Conservation (phyloP, 2,113 vertebrate species). For the Limnothrissa miodon region DNA sequence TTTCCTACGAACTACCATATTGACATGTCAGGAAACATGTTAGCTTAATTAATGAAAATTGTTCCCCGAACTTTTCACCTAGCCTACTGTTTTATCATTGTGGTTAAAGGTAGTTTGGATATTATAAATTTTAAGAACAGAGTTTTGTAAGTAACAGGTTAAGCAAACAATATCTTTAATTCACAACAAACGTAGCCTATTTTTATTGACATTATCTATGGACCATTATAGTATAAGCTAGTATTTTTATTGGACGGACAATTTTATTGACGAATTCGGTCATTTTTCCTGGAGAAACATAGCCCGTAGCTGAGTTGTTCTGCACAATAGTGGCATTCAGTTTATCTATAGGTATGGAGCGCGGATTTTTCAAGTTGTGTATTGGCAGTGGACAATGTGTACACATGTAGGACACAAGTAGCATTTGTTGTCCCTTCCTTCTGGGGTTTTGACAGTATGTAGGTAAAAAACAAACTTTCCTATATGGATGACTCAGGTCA, state of each 20-base stretch:
- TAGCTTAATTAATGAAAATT: constrained; percentile 11
- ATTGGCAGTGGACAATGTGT: background rate
- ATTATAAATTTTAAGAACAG: background rate
- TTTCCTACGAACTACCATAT: constrained; percentile 3
- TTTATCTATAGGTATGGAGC: background rate
- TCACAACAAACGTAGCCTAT: background rate
- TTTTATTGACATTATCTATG: background rate
- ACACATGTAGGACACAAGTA: background rate
- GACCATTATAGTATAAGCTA: background rate
- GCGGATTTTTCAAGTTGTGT: background rate
- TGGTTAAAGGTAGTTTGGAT: background rate
- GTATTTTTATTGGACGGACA: background rate
- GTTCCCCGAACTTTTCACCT: background rate
- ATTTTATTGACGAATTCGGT: background rate
- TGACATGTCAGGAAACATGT: constrained; percentile 8
- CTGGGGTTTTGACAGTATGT: background rate
- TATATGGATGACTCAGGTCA: background rate
- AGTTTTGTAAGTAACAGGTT: background rate
- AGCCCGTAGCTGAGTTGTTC: background rate
- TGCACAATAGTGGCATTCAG: background rate
- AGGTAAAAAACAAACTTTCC: background rate
- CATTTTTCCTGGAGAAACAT: background rate
- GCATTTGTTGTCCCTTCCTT: too few relatives aligned
- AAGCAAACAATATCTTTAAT: background rate
- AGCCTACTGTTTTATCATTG: background rate